Evolutionary conservation across 2,113 vertebrate species (phyloP).

Genomic region (Hymenochirus boettgeri): DNA sequence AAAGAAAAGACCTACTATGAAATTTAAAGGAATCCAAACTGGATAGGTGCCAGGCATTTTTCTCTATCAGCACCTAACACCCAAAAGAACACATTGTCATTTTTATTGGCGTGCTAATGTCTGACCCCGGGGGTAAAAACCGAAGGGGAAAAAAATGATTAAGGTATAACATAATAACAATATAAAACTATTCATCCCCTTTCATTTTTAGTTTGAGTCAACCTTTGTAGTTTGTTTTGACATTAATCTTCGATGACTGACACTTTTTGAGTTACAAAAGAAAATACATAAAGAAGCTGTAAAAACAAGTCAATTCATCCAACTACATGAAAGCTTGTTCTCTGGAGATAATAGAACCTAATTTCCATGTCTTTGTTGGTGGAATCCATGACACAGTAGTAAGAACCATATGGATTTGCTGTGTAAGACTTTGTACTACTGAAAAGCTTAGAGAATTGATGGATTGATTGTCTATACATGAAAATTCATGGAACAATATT

Average conservation of each 20-base stretch:
- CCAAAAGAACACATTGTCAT: conserved; percentile 5
- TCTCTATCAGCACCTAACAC: conserved; percentile 3
- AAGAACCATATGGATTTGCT: neutral
- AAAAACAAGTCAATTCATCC: conserved; percentile 10
- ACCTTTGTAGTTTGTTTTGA: conserved; percentile 26
- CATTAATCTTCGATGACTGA: conserved; percentile 26
- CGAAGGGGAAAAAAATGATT: conserved; percentile 12
- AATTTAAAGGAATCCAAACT: conserved; percentile 27
- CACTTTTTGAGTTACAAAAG: conserved; percentile 16
- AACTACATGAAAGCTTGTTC: conserved; percentile 1
- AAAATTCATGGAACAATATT: no score
- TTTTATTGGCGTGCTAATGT: conserved; percentile 29
- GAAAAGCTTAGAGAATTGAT: no score
- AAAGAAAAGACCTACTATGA: conserved; percentile 17
- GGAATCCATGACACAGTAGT: neutral
- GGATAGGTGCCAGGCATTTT: neutral
- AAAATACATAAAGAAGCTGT: conserved; percentile 32
- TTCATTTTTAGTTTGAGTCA: neutral
- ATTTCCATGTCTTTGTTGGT: neutral
- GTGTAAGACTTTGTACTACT: no score
- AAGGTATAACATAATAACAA: conserved; percentile 10
- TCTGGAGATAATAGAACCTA: conserved; percentile 3
- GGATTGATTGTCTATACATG: no score
- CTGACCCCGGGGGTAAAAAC: neutral
- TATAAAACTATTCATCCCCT: neutral